Conservation (phyloP, 2,113 vertebrate genomes). For the Rhodinocichla rosea region DNA sequence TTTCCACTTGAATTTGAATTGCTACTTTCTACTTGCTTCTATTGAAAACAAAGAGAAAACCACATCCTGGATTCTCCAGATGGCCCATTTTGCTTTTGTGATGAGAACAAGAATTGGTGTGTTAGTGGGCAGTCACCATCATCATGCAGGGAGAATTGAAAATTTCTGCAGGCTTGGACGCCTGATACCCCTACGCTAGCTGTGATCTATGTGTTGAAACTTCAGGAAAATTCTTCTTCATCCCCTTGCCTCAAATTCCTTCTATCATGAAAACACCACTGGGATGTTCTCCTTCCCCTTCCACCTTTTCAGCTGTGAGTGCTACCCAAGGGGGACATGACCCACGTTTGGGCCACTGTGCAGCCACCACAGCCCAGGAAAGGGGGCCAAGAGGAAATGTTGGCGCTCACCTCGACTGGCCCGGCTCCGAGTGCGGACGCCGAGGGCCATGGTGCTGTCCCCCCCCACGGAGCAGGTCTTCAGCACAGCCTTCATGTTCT, state of each 20-base stretch:
- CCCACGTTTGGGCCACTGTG: accelerated
- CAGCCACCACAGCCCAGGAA: neutral
- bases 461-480: constrained; percentile 70
- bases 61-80: neutral
- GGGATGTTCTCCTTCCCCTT: neutral
- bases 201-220: neutral
- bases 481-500: constrained; percentile 96
- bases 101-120: neutral
- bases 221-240: neutral
- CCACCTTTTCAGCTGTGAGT: accelerated
- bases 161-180: neutral
- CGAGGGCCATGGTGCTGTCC: constrained; percentile 75
- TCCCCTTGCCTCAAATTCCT: neutral
- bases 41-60: neutral
- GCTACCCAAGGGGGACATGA: accelerated
- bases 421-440: constrained; percentile 84
- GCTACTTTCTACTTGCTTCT: neutral
- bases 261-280: neutral
- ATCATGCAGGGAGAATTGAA: accelerated
- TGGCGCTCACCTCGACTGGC: constrained; percentile 75
- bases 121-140: neutral
- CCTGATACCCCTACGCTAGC: accelerated
- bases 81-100: neutral
- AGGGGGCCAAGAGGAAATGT: accelerated
- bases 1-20: neutral